Evolutionary conservation across 2,113 vertebrate species (phyloP).

Genomic region (Nesogale talazaci): DNA sequence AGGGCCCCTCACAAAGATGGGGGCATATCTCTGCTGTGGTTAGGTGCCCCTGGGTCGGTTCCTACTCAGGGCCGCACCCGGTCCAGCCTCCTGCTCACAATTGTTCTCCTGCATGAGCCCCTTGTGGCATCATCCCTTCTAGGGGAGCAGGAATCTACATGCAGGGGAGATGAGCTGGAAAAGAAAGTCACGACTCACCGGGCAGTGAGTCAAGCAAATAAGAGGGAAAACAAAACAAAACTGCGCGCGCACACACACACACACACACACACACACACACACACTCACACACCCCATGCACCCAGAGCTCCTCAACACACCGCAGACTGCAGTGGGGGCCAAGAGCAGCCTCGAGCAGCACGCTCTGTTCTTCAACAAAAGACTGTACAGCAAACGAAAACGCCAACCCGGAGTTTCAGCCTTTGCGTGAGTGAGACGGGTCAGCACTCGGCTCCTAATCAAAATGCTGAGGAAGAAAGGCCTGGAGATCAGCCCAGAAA

Average conservation of each 20-base stretch:
- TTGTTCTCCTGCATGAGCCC: no score
- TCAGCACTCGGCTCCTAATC: background rate
- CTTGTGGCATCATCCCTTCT: no score
- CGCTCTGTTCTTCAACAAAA: background rate
- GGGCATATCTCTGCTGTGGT: background rate
- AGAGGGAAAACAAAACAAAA: background rate
- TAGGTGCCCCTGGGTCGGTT: no score
- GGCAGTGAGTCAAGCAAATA: background rate
- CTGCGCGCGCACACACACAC: no score
- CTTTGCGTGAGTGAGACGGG: background rate
- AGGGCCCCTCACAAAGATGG: background rate
- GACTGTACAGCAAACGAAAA: background rate
- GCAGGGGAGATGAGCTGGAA: background rate
- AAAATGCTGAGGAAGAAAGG: background rate
- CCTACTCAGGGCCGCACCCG: no score
- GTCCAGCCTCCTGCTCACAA: no score
- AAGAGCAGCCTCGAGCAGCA: background rate
- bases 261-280: no score
- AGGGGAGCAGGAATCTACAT: no score
- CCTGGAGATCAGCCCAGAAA: no score
- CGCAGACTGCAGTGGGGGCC: background rate
- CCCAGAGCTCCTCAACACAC: no score
- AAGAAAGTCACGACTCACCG: fast-evolving
- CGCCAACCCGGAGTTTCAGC: background rate
- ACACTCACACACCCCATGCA: no score